phyloP scores from a whole-genome alignment of 1,140 invertebrate genomes.

The Papilio polyxenes region DNA sequence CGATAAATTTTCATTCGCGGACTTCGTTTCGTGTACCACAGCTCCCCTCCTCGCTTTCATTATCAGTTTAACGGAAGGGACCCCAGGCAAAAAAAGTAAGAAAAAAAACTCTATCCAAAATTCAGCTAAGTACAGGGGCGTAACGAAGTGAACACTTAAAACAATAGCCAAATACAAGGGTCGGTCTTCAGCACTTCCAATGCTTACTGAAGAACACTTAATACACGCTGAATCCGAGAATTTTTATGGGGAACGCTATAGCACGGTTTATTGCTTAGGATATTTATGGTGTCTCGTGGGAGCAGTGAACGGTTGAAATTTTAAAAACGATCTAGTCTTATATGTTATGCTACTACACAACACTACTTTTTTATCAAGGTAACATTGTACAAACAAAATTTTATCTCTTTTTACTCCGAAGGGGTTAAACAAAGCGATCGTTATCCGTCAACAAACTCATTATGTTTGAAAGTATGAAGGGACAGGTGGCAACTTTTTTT shows the following conservation, averaged over 20 bases:
- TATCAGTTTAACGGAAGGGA: constrained; percentile 75
- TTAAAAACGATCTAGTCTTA: constrained; percentile 56
- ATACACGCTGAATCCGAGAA: constrained; percentile 77
- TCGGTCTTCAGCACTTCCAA: constrained; percentile 61
- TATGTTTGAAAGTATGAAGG: constrained; percentile 31
- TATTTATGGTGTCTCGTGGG: constrained; percentile 68
- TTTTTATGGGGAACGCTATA: constrained; percentile 67
- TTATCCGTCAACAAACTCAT: constrained; percentile 29
- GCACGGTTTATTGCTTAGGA: constrained; percentile 65
- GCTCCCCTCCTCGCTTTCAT: constrained; percentile 63
- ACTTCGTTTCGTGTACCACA: constrained; percentile 54
- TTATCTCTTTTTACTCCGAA: not conserved
- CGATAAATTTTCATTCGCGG: constrained; percentile 73
- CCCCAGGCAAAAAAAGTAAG: constrained; percentile 63
- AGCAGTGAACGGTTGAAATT: constrained; percentile 59
- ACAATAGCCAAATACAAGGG: constrained; percentile 78
- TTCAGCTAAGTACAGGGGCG: constrained; percentile 69
- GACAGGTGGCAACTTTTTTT: constrained; percentile 3
- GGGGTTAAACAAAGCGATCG: not conserved
- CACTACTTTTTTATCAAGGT: constrained; percentile 6
- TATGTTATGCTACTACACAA: not conserved
- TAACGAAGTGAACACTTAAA: constrained; percentile 79
- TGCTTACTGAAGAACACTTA: constrained; percentile 71
- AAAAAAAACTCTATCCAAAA: constrained; percentile 69
- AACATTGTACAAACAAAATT: not conserved